These are phyloP conservation scores for Digitonthophagus gazella DNA, from an alignment of 2,888 invertebrate species.

Conservation along the genomic window DNA sequence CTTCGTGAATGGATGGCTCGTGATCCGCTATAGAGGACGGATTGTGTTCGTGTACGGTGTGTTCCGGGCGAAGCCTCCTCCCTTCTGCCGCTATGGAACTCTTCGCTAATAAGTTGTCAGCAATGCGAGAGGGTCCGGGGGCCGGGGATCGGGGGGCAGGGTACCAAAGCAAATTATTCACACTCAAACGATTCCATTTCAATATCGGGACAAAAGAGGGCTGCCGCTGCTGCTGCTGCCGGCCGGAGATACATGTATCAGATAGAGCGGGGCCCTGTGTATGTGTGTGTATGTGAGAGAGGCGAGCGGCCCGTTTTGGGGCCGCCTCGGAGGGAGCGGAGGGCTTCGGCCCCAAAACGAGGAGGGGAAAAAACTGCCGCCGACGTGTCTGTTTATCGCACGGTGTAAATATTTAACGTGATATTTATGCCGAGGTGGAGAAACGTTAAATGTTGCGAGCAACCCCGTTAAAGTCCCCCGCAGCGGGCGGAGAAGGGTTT, in stretches of 20 bases:
- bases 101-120: slow-evolving; percentile 46
- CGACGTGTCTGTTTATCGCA: slow-evolving; percentile 26
- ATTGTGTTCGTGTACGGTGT: slow-evolving; percentile 15
- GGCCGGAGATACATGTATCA: slow-evolving; percentile 47
- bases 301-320: neutral
- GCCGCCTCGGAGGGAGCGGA: neutral
- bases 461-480: neutral
- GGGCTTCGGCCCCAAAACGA: no score
- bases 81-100: slow-evolving; percentile 26
- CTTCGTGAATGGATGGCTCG: neutral
- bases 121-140: slow-evolving; percentile 31
- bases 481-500: neutral
- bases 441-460: slow-evolving; percentile 22
- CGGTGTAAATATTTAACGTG: slow-evolving; percentile 27
- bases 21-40: neutral
- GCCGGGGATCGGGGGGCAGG: slow-evolving; percentile 30
- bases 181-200: slow-evolving; percentile 71
- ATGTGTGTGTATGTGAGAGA: slow-evolving; percentile 14
- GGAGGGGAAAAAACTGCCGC: slow-evolving; percentile 22
- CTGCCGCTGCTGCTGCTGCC: slow-evolving; percentile 41
- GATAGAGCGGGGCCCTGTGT: slow-evolving; percentile 36
- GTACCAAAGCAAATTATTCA: slow-evolving; percentile 66
- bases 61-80: neutral
- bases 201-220: slow-evolving; percentile 64
- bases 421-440: slow-evolving; percentile 24